Evolutionary conservation across 2,113 vertebrate genomes (phyloP).

Genomic region (Labeo rohita): DNA sequence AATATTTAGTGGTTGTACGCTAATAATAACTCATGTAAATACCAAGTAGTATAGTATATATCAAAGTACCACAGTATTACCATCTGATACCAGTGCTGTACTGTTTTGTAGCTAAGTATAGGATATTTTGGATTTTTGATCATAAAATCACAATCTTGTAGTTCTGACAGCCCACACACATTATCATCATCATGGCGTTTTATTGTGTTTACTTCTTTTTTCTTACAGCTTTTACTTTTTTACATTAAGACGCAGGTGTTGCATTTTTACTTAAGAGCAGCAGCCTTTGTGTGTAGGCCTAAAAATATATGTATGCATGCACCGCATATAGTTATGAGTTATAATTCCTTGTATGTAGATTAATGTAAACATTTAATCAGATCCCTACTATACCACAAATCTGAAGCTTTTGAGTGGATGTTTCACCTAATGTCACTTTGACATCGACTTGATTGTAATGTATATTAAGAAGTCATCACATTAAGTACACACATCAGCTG

Average conservation of each 20-base stretch:
- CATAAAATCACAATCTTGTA: not conserved
- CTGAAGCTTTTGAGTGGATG: not conserved
- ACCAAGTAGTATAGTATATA: no score
- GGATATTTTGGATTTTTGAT: not conserved
- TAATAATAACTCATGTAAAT: no score
- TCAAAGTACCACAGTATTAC: no score
- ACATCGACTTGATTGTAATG: not conserved
- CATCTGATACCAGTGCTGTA: no score
- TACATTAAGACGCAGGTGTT: slow-evolving; percentile 43
- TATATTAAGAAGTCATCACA: not conserved
- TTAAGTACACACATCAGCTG: not conserved
- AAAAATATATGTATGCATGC: not conserved
- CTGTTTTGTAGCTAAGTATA: no score
- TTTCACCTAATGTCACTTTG: not conserved
- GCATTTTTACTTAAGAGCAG: slow-evolving; percentile 46
- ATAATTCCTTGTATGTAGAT: not conserved
- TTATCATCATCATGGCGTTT: slow-evolving; percentile 9
- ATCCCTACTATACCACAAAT: not conserved
- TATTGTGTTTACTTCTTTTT: not conserved
- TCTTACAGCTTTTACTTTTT: no score
- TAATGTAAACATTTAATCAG: not conserved
- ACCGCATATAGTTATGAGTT: not conserved
- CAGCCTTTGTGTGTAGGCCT: slow-evolving; percentile 34
- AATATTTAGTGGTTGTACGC: no score
- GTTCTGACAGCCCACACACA: slow-evolving; percentile 17